Evolutionary conservation across 1,140 invertebrate genomes (phyloP), one percentile per base, ranked within the genome.

Genomic region (Spodoptera litura): DNA sequence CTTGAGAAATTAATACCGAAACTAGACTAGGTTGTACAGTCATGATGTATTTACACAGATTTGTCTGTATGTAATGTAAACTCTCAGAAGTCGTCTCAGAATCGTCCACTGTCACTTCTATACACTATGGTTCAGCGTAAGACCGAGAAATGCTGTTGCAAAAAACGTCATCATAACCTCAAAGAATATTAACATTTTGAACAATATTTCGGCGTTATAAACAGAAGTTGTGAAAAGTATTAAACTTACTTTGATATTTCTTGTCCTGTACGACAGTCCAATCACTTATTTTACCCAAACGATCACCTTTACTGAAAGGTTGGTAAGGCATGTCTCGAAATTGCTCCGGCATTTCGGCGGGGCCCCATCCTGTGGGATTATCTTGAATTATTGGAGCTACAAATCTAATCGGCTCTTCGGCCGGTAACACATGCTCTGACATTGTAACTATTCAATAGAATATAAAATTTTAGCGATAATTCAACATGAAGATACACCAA

Each of bases 321-420:
- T 99, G 99, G 94, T 99, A 99, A 0, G 99, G 99, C 96, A 99
- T 99, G 95, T 99, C 99, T 91, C 98, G 98, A 93, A 99, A 99
- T 91, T 99, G 98, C 80, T 98, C 98, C 20, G 98, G 98, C 91
- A 99, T 96, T 89, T 98, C 97, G 93, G 97, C 98, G 56, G 99
- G 99, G 3, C 99, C 99, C 99, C 99, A 99, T 92, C 99, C 99
- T 83, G 96, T 96, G 1, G 97, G 96, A 93, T 99, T 99, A 85
- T 98, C 97, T 91, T 98, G 98, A 88, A 99, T 97, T 55, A 96
- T 93, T 1, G 97, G 97, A 4, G 96, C 95, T 56, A 95, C 87
- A 83, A 97, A 97, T 58, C 87, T 83, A 84, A 94, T 88, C 85
- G 93, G 93, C 91, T 93, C 93, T 87, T 94, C 93, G 20, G 93